Percentiles rank a stretch among this genome's conserved stretches.
These are phyloP conservation scores for Ptychoptera contaminata DNA, from an alignment of 2,888 invertebrate genomes.

Conservation along the genomic window DNA sequence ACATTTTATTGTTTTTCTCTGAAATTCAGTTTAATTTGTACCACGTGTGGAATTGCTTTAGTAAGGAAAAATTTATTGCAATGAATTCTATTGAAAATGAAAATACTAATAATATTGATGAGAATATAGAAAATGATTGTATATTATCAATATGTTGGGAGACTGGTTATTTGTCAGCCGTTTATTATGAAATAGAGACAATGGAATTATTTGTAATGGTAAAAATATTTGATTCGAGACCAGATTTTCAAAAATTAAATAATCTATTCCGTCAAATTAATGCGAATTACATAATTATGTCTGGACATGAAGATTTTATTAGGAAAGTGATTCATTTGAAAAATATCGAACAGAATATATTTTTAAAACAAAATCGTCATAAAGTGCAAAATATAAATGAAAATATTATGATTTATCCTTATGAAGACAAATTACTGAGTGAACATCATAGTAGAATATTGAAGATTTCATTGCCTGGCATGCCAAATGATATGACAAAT, in stretches of 20 bases:
- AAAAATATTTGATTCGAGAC: constrained; percentile 11
- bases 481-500: constrained; percentile 6
- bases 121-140: constrained; percentile 2
- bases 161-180: constrained; percentile 8
- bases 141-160: constrained; percentile 12
- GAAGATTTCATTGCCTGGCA: constrained; percentile 10
- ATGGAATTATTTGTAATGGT: constrained; percentile 11
- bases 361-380: constrained; percentile 8
- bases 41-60: too few relatives aligned
- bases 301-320: constrained; percentile 10
- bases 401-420: constrained; percentile 8
- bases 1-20: too few relatives aligned
- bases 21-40: too few relatives aligned
- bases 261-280: constrained; percentile 12
- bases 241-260: constrained; percentile 9
- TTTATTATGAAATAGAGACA: constrained; percentile 11
- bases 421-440: constrained; percentile 7
- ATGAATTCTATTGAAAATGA: too few relatives aligned
- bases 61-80: too few relatives aligned
- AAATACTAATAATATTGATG: too few relatives aligned
- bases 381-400: neutral
- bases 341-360: constrained; percentile 3
- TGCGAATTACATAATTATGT: constrained; percentile 9
- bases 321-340: constrained; percentile 8
- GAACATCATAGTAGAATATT: constrained; percentile 9